A percentile compares a stretch with the other conserved stretches of the same genome.
Conservation (phyloP, 2,888 invertebrate species). For the Drosophila kanekoi region DNA sequence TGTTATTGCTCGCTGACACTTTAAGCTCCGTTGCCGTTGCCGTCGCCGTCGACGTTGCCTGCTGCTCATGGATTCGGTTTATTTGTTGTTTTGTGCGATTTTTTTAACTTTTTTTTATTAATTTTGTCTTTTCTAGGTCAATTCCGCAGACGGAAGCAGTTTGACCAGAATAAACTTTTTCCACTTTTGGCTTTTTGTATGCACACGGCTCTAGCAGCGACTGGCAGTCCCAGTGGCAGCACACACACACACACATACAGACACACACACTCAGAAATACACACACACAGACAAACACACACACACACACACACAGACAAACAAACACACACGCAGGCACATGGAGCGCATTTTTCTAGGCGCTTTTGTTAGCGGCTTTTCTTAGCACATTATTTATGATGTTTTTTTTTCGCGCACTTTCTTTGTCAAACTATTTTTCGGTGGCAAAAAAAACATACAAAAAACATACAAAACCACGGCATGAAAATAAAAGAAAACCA, state of each 20-base stretch:
- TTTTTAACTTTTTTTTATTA: conserved; percentile 52
- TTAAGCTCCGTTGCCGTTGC: conserved; percentile 53
- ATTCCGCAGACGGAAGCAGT: conserved; percentile 73
- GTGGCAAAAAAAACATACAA: conserved; percentile 24
- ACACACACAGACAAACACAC: conserved; percentile 12
- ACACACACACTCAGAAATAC: conserved; percentile 3
- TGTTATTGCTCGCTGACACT: conserved; percentile 63
- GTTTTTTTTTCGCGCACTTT: conserved; percentile 58
- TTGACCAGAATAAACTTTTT: conserved; percentile 76
- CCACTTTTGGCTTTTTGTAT: conserved; percentile 61
- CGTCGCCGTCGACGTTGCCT: conserved; percentile 15
- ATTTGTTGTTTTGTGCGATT: conserved; percentile 49
- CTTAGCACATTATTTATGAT: conserved; percentile 75
- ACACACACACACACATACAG: conserved; percentile 19
- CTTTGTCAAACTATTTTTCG: conserved; percentile 66
- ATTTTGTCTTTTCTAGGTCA: conserved; percentile 72
- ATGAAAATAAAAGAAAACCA: conserved; percentile 44
- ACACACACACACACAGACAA: conserved; percentile 12
- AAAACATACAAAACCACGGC: conserved; percentile 7
- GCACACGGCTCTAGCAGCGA: conserved; percentile 20
- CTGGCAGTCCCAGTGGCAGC: conserved; percentile 29
- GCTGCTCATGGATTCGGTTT: conserved; percentile 39
- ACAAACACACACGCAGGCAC: conserved; percentile 6
- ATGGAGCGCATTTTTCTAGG: conserved; percentile 48
- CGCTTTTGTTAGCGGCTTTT: conserved; percentile 70